Evolutionary conservation across 1,140 invertebrate species (phyloP).

Genomic region (Formica selysi): DNA sequence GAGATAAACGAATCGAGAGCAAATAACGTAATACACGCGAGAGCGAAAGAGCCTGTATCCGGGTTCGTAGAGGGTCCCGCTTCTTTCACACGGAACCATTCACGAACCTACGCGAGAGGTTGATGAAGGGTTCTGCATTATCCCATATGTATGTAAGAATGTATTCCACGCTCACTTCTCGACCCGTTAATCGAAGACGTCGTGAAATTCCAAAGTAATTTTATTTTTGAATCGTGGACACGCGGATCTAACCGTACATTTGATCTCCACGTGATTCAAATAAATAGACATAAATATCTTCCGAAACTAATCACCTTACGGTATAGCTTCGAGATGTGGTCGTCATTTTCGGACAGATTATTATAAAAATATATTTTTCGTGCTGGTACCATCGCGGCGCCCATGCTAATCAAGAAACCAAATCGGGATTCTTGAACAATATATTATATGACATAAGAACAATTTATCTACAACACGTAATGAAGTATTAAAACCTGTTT

Average conservation of each 20-base stretch:
- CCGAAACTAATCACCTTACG: background rate
- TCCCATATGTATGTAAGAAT: background rate
- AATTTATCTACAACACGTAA: background rate
- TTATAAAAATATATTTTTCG: slow-evolving; percentile 1
- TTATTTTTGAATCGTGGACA: background rate
- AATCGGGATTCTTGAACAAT: slow-evolving; percentile 23
- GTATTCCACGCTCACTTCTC: slow-evolving; percentile 16
- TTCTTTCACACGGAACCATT: slow-evolving; percentile 68
- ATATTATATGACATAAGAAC: slow-evolving; percentile 37
- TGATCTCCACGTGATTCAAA: background rate
- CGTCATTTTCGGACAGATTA: background rate
- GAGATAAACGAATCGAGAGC: slow-evolving; percentile 65
- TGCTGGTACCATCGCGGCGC: background rate
- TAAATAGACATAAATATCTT: background rate
- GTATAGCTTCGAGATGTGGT: background rate
- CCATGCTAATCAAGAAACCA: slow-evolving; percentile 22
- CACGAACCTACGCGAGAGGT: slow-evolving; percentile 68
- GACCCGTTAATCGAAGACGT: background rate
- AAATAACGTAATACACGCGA: slow-evolving; percentile 67
- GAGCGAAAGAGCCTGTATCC: slow-evolving; percentile 67
- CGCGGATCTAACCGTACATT: background rate
- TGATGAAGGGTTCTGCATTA: slow-evolving; percentile 41
- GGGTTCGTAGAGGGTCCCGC: slow-evolving; percentile 74
- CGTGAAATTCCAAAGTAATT: slow-evolving; percentile 21
- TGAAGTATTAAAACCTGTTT: background rate